Conservation (phyloP, 2,888 invertebrate species). For the Dynastes maya region DNA sequence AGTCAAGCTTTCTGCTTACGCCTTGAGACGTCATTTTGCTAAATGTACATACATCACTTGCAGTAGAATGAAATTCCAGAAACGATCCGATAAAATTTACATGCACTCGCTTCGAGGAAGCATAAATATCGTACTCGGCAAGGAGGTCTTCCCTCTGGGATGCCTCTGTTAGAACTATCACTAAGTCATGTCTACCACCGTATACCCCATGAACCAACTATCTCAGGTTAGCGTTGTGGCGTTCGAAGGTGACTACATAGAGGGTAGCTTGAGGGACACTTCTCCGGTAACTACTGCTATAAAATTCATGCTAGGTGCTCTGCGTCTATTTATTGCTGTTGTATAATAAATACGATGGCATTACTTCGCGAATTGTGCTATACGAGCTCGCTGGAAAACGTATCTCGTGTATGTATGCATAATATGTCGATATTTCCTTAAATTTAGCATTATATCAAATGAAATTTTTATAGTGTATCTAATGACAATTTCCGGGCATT, state of each 20-base stretch:
- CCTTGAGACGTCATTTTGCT: neutral
- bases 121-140: conserved; percentile 36
- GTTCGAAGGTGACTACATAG: neutral
- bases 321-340: conserved; percentile 34
- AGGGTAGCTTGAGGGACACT: conserved; percentile 14
- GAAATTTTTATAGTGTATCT: too few relatives aligned
- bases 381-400: neutral
- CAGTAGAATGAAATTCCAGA: conserved; percentile 34
- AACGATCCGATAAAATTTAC: conserved; percentile 44
- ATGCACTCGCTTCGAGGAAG: conserved; percentile 22
- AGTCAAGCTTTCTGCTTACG: neutral
- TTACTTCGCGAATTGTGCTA: conserved; percentile 17
- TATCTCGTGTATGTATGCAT: neutral
- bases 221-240: neutral
- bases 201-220: neutral
- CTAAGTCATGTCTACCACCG: conserved; percentile 21
- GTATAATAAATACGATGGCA: conserved; percentile 33
- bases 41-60: conserved; percentile 27
- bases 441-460: neutral
- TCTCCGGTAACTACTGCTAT: conserved; percentile 33
- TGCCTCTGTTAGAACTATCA: conserved; percentile 5
- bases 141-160: conserved; percentile 30
- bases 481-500: too few relatives aligned
- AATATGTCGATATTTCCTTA: conserved; percentile 1
- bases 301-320: conserved; percentile 33